Percentiles rank a stretch among this genome's conserved stretches.
Conservation (phyloP, 1,140 invertebrate species). For the Bradynema listronoti region DNA sequence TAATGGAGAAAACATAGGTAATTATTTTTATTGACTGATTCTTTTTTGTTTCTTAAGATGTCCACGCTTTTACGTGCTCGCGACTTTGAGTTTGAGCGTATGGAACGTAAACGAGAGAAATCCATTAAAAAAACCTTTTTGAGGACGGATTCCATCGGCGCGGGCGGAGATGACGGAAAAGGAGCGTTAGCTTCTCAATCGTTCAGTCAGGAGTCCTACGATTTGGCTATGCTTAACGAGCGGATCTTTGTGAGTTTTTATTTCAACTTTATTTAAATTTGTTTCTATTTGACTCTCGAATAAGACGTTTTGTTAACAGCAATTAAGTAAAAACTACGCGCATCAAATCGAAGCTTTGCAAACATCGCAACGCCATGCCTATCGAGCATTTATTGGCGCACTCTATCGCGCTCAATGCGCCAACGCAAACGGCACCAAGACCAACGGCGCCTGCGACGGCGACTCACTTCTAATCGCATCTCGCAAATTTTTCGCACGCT, state of each 20-base stretch:
- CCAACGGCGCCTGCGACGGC: conserved; percentile 1
- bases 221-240: conserved; percentile 5
- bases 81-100: conserved; percentile 5
- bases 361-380: conserved; percentile 25
- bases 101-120: no score
- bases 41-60: not conserved
- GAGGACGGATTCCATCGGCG: no score
- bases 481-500: conserved; percentile 12
- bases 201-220: not conserved
- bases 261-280: not conserved
- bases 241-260: not conserved
- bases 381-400: conserved; percentile 19
- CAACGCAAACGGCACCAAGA: not conserved
- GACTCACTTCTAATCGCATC: not conserved
- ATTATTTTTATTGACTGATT: not conserved
- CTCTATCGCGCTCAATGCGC: not conserved
- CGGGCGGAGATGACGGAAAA: not conserved
- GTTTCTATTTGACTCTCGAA: not conserved
- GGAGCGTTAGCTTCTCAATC: not conserved
- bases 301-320: conserved; percentile 20
- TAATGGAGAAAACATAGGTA: not conserved
- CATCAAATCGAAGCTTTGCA: conserved; percentile 39
- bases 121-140: no score
- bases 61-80: not conserved
- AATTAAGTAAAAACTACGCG: conserved; percentile 31